A percentile compares a stretch with the other conserved stretches of the same genome.
These are phyloP conservation scores for Malurus splendens DNA, from an alignment of 2,797 vertebrate genomes.

Conservation along the genomic window DNA sequence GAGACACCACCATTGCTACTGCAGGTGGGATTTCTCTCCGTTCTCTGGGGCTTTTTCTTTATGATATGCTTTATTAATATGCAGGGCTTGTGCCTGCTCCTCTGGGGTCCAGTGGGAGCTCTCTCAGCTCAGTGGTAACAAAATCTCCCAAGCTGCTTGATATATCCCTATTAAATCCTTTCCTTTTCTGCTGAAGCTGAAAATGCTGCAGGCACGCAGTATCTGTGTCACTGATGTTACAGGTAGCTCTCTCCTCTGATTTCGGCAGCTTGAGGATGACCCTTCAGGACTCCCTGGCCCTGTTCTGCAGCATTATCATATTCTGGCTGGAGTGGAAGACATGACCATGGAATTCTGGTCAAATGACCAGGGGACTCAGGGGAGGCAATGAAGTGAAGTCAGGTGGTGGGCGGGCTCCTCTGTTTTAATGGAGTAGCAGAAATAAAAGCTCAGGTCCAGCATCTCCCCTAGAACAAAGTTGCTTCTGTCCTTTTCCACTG, in stretches of 20 bases:
- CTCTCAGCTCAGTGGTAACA: not conserved
- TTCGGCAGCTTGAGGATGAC: not conserved
- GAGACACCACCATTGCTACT: not conserved
- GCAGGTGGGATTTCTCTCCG: not conserved
- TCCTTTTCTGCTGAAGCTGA: not conserved
- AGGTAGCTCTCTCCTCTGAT: not conserved
- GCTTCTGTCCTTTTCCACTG: not conserved
- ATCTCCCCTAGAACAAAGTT: not conserved
- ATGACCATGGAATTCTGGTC: not conserved
- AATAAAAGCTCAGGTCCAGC: not conserved
- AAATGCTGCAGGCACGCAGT: not conserved
- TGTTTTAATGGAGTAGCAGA: not conserved
- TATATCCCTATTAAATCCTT: not conserved
- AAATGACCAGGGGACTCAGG: not conserved
- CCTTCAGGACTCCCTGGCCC: not conserved
- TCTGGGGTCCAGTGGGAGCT: not conserved
- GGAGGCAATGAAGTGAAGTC: not conserved
- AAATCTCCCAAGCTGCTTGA: not conserved
- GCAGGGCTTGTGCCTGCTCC: not conserved
- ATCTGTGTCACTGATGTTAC: not conserved
- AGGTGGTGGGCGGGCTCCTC: not conserved
- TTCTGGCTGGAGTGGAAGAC: not conserved
- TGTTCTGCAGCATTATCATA: not conserved
- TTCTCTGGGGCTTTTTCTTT: not conserved
- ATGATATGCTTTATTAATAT: accelerated